Evolutionary conservation across 2,113 vertebrate species (phyloP).

Genomic region (Petrocephalus microphthalmus): DNA sequence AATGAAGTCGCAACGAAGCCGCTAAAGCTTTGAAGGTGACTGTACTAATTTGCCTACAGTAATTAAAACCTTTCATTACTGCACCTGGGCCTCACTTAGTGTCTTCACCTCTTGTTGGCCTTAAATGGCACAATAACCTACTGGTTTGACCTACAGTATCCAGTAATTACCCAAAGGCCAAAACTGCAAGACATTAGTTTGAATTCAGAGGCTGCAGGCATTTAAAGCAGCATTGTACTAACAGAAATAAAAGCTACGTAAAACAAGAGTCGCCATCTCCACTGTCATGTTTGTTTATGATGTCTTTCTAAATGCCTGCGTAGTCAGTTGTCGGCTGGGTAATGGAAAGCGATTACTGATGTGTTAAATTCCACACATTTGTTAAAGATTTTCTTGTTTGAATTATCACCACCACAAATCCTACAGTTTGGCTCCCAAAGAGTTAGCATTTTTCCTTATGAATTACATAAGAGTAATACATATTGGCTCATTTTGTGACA

Average conservation of each 20-base stretch:
- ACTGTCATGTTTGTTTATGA: background rate
- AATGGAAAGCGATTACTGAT: background rate
- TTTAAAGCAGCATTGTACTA: background rate
- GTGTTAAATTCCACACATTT: background rate
- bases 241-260: background rate
- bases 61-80: conserved; percentile 13
- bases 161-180: background rate
- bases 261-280: background rate
- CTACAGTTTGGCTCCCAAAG: background rate
- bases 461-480: background rate
- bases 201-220: background rate
- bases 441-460: background rate
- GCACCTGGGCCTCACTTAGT: background rate
- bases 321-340: background rate
- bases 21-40: background rate
- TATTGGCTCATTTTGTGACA: background rate
- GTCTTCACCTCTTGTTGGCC: background rate
- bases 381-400: background rate
- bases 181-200: background rate
- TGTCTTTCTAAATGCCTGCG: background rate
- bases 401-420: background rate
- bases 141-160: conserved; percentile 4
- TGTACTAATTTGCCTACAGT: background rate
- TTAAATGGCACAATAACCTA: background rate
- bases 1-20: conserved; percentile 2